Percentiles rank a stretch among this genome's conserved stretches.
phyloP scores from a whole-genome alignment of 2,797 vertebrate genomes.

The Oreochromis mossambicus region DNA sequence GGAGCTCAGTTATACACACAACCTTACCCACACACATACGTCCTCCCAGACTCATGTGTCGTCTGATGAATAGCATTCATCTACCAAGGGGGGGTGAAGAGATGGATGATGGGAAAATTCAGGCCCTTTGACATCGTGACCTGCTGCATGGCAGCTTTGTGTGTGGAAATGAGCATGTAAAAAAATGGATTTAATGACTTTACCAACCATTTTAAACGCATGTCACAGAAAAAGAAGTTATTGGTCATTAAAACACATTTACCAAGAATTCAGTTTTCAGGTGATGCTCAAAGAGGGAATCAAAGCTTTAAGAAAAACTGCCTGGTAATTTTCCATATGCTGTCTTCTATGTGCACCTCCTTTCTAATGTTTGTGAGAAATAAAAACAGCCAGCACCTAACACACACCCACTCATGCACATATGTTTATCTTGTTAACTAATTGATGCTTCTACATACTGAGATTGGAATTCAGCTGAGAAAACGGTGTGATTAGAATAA shows the following conservation, averaged over 20 bases:
- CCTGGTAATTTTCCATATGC: not conserved
- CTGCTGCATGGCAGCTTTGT: not conserved
- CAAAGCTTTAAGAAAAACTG: not conserved
- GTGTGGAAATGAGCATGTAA: not conserved
- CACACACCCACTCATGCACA: not conserved
- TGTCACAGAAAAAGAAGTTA: not conserved
- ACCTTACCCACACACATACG: not conserved
- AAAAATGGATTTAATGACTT: not conserved
- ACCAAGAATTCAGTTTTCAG: not conserved
- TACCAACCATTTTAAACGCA: not conserved
- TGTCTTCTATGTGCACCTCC: not conserved
- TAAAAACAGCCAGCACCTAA: not conserved
- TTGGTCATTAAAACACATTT: not conserved
- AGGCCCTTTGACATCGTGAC: slow-evolving; percentile 16
- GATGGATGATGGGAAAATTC: slow-evolving; percentile 17
- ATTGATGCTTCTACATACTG: slow-evolving; percentile 20
- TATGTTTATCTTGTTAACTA: slow-evolving; percentile 28
- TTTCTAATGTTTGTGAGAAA: not conserved
- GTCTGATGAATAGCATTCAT: slow-evolving; percentile 56
- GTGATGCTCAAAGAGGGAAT: not conserved
- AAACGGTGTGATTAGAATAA: slow-evolving; percentile 21
- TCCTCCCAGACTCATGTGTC: slow-evolving; percentile 39
- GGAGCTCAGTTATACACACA: not conserved
- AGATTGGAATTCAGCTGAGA: slow-evolving; percentile 5
- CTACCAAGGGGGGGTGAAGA: slow-evolving; percentile 3